Evolutionary conservation across 23 tunicate species (phyloP).

Genomic region (Ascidia mentula): DNA sequence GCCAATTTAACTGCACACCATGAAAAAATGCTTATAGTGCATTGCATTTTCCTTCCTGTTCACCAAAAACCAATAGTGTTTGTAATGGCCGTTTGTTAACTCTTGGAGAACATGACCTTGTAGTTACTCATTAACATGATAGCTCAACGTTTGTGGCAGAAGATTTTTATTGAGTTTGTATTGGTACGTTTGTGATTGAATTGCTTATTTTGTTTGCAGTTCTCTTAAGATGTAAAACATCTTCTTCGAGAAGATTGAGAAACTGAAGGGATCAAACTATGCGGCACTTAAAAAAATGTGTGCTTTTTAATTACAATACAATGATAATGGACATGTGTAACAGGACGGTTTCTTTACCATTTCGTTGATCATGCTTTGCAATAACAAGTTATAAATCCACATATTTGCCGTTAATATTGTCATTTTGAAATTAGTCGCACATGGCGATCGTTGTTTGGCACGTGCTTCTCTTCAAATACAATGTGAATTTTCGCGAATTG

Average conservation of each 20-base stretch:
- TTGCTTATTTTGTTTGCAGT: slow-evolving; percentile 1
- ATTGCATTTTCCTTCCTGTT: too few relatives aligned
- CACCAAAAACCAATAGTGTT: too few relatives aligned
- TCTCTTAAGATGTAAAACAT: slow-evolving; percentile 6
- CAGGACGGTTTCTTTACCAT: too few relatives aligned
- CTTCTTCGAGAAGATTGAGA: neutral
- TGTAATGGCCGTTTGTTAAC: too few relatives aligned
- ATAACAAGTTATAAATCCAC: neutral
- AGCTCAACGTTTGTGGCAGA: too few relatives aligned
- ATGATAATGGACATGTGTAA: too few relatives aligned
- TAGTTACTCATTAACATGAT: too few relatives aligned
- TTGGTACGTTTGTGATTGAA: neutral
- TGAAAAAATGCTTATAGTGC: too few relatives aligned
- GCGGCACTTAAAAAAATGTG: neutral
- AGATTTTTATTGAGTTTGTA: too few relatives aligned
- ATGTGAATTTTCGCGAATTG: neutral
- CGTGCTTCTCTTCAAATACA: neutral
- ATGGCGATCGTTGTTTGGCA: neutral
- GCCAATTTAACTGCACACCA: too few relatives aligned
- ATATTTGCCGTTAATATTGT: neutral
- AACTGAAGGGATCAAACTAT: neutral
- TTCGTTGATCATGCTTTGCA: too few relatives aligned
- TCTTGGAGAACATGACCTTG: too few relatives aligned
- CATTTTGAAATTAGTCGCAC: neutral
- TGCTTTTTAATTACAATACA: neutral